Evolutionary conservation across 2,797 vertebrate genomes (phyloP), one percentile per base, ranked within the genome.

Genomic region (Tapirus indicus): DNA sequence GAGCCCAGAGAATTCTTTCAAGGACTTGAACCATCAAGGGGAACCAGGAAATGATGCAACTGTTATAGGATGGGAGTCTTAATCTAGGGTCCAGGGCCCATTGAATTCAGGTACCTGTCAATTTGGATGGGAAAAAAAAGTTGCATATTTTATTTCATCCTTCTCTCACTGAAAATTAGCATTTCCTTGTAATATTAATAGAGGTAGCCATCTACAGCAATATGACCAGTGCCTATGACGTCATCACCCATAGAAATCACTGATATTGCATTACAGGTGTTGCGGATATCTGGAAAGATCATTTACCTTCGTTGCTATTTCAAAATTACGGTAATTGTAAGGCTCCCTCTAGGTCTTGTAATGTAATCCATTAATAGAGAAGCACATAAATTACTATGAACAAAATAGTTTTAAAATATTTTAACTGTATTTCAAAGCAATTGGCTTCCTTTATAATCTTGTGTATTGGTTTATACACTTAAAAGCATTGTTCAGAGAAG

Each of bases 261-360:
- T 0, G 7, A 6, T 2, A 4, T 13, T 3, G 0, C 20, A 1
- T 54, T 3, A 6, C 23, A 27, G 44, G 38, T 20, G 41, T 7
- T 18, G 14, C 74, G 25, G 88, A 25, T 10, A 62, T 32, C 41
- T 5, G 3, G 49, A 41, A 49, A 68, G 82, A n/a, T 11, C 69
- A 0, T 18, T 56, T 69, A 17, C 41, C 11, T 5, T 27, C 0
- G 0, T 49, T n/a, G 2, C 32, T 1, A 4, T 47, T 49, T 91
- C 94, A n/a, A 6, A 54, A 18, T 52, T 27, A 18, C 0, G 12
- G 66, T 20, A n/a, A 38, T 41, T 17, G 0, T 29, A 41, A 79
- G 66, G 21, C 25, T 16, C 38, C 54, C 18, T 60, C 44, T n/a
- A 7, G 66, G 9, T 21, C 68, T 17, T 5, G 3, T 14, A 4